Percentiles rank a stretch among this genome's conserved stretches.
These are phyloP conservation scores for Sylvicola cinctus DNA, from an alignment of 2,888 invertebrate genomes.

Conservation along the genomic window DNA sequence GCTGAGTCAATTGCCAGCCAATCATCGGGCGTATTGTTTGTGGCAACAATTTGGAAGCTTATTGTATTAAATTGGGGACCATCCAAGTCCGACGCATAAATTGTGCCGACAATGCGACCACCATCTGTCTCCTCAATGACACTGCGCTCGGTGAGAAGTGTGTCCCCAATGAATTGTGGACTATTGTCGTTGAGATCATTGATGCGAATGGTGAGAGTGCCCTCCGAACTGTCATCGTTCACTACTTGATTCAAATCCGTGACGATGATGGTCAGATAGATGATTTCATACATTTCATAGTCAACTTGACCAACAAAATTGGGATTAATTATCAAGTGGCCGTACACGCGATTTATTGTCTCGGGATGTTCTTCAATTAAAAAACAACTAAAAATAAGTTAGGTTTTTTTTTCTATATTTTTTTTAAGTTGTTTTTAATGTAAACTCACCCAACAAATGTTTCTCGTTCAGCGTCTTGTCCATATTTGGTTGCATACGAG, in stretches of 20 bases:
- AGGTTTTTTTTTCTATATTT: neutral
- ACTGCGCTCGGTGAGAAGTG: slow-evolving; percentile 21
- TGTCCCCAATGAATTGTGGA: slow-evolving; percentile 31
- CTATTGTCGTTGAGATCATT: slow-evolving; percentile 40
- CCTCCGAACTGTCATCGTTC: slow-evolving; percentile 28
- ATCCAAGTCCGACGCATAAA: slow-evolving; percentile 38
- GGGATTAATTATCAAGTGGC: slow-evolving; percentile 11
- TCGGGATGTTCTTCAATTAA: slow-evolving; percentile 10
- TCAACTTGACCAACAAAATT: slow-evolving; percentile 25
- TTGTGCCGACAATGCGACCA: slow-evolving; percentile 31
- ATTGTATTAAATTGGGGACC: slow-evolving; percentile 35
- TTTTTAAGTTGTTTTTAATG: neutral
- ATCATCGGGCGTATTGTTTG: slow-evolving; percentile 23
- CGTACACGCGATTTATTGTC: slow-evolving; percentile 9
- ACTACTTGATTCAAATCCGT: slow-evolving; percentile 28
- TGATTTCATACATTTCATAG: slow-evolving; percentile 36
- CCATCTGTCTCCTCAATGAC: slow-evolving; percentile 32
- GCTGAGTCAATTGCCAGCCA: slow-evolving; percentile 29
- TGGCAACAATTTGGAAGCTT: slow-evolving; percentile 28
- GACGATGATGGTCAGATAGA: slow-evolving; percentile 31
- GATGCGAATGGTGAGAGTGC: slow-evolving; percentile 36
- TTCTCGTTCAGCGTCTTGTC: slow-evolving; percentile 13
- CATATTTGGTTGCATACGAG: slow-evolving; percentile 36
- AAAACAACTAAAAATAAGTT: slow-evolving; percentile 15
- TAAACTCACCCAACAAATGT: slow-evolving; percentile 8